Conservation (phyloP, 2,888 invertebrate genomes). For the Drosophila austrosaltans region DNA sequence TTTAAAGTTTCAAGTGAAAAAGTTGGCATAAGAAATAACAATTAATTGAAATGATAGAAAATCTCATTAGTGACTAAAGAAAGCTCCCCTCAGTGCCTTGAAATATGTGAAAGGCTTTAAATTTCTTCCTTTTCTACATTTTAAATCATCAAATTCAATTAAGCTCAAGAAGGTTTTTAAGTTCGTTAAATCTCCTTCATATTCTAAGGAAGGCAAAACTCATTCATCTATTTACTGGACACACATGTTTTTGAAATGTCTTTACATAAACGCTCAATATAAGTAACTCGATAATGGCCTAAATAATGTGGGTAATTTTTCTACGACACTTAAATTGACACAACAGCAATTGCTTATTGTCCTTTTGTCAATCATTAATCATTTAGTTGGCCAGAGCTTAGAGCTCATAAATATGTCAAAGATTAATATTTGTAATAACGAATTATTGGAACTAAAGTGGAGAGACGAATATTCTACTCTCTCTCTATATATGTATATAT, state of each 20-base stretch:
- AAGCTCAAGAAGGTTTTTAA: no score
- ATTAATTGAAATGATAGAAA: no score
- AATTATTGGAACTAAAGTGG: background rate
- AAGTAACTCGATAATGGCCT: conserved; percentile 39
- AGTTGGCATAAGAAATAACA: no score
- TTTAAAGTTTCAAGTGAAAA: background rate
- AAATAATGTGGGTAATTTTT: conserved; percentile 46
- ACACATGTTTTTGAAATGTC: conserved; percentile 1
- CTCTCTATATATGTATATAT: no score
- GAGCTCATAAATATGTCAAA: conserved; percentile 19
- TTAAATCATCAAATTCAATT: no score
- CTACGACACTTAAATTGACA: conserved; percentile 48
- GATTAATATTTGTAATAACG: conserved; percentile 23
- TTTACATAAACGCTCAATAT: background rate
- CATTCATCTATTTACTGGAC: background rate
- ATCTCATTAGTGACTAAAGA: no score
- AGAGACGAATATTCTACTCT: no score
- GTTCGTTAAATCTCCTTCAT: background rate
- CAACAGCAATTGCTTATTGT: conserved; percentile 43
- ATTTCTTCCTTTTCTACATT: no score
- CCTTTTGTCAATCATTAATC: conserved; percentile 36
- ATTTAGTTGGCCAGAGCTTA: conserved; percentile 18
- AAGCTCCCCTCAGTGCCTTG: no score
- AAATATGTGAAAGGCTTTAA: no score
- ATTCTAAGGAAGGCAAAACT: background rate